These are phyloP conservation scores for Pangasius krempfi DNA, from an alignment of 2,797 vertebrate genomes.

Conservation along the genomic window DNA sequence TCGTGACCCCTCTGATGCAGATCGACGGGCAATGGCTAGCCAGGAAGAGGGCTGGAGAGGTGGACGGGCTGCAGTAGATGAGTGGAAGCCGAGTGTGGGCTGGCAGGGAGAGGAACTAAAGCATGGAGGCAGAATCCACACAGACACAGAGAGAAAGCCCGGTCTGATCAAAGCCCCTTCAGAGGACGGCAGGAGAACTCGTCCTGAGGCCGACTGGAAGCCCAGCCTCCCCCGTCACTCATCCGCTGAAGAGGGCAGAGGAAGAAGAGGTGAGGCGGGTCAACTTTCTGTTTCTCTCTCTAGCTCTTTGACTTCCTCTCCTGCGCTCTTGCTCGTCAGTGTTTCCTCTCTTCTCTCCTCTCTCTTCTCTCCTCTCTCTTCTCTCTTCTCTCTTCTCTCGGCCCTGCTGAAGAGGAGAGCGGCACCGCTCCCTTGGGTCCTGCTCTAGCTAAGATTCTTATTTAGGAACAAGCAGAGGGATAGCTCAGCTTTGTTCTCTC, in stretches of 20 bases:
- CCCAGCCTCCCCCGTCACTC: slow-evolving; percentile 76
- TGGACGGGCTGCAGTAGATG: slow-evolving; percentile 73
- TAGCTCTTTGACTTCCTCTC: slow-evolving; percentile 29
- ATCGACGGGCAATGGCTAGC: slow-evolving; percentile 64
- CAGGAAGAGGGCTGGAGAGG: slow-evolving; percentile 80
- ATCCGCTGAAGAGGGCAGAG: slow-evolving; percentile 77
- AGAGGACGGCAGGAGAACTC: slow-evolving; percentile 74
- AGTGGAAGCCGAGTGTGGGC: slow-evolving; percentile 74
- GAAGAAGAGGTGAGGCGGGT: slow-evolving; percentile 71
- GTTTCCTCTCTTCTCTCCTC: slow-evolving; percentile 9
- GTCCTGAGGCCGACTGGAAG: slow-evolving; percentile 77
- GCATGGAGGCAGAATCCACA: slow-evolving; percentile 67
- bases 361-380: slow-evolving; percentile 42
- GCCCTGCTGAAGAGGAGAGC: slow-evolving; percentile 68
- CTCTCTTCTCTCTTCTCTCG: slow-evolving; percentile 42
- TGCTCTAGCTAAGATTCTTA: slow-evolving; percentile 80
- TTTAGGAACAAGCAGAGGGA: slow-evolving; percentile 75
- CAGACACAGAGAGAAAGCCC: slow-evolving; percentile 68
- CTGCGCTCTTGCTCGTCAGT: not conserved
- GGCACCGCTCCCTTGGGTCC: slow-evolving; percentile 68
- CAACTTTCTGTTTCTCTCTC: slow-evolving; percentile 16
- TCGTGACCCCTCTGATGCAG: slow-evolving; percentile 76
- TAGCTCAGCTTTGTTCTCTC: slow-evolving; percentile 66
- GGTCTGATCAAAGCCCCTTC: slow-evolving; percentile 79
- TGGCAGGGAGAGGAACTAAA: slow-evolving; percentile 73